These are phyloP conservation scores for Ophion slaviceki DNA, from an alignment of 2,888 invertebrate genomes.

Conservation along the genomic window DNA sequence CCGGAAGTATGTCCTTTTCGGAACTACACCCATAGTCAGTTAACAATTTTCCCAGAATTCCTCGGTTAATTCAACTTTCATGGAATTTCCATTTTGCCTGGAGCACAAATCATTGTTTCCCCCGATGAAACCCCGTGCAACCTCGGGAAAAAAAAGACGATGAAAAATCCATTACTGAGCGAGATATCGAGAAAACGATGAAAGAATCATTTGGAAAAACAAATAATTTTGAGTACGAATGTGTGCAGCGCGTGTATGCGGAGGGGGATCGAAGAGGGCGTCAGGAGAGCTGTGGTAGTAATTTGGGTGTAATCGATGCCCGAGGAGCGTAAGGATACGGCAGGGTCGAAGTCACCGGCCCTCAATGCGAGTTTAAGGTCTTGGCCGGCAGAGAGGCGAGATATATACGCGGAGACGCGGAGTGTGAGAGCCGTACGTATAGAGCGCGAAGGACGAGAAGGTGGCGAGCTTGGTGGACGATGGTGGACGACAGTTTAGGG, in stretches of 20 bases:
- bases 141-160: too few relatives aligned
- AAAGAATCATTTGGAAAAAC: background rate
- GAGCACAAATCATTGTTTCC: too few relatives aligned
- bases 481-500: constrained; percentile 82
- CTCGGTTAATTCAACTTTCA: too few relatives aligned
- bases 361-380: constrained; percentile 81
- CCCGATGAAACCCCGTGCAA: too few relatives aligned
- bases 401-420: background rate
- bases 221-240: background rate
- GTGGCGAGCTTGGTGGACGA: constrained; percentile 73
- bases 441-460: constrained; percentile 57
- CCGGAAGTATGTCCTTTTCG: too few relatives aligned
- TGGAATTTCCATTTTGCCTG: too few relatives aligned
- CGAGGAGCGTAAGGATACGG: constrained; percentile 51
- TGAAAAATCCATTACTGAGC: too few relatives aligned
- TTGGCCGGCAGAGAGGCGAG: constrained; percentile 74
- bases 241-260: background rate
- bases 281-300: constrained; percentile 66
- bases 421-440: constrained; percentile 19
- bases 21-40: too few relatives aligned
- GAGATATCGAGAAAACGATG: background rate
- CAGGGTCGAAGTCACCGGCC: constrained; percentile 64
- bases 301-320: constrained; percentile 69
- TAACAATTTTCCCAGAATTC: too few relatives aligned
- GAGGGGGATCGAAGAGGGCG: constrained; percentile 47